Base-by-base conservation (phyloP, 2,888 invertebrate species). In the Operophtera brumata region DNA sequence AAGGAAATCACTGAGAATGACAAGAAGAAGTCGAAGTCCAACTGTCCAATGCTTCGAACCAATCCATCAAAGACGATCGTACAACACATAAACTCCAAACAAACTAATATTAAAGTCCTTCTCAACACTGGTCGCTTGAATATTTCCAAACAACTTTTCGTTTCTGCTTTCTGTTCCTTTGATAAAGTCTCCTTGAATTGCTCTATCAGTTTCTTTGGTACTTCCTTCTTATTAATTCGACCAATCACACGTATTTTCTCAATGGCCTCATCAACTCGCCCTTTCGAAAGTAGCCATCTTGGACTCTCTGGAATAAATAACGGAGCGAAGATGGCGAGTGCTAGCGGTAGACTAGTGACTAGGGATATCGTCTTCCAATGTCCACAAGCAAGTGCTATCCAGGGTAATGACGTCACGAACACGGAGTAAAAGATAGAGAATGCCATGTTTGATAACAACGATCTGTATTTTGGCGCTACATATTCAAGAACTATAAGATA, bases 401-500 rank as follows among this genome's bases (percentile, higher is more conserved):
- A 84, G 0, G 84, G 84, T 11, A 84, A 55, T 4, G 66, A 39
- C 13, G 74, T 75, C 9, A 68, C 74, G 12, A 73, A 66, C 34
- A 70, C 43, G 14, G 77, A 68, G 52, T 82, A 84, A 65, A 83
- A 84, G 43, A 76, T 40, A 53, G 76, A 77, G 55, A 83, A 80
- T 6, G 83, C 67, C 54, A 75, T 50, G 54, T 81, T 82, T 4
- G 81, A 69, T 39, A 83, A 58, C 5, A 82, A 39, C 11, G 80
- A 76, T 62, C 81, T 79, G 52, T 84, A 81, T 43, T 72, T 81
- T 34, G 84, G 84, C 9, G 79, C 78, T 2, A 78, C 71, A 44
- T 82, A 84, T 66, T 84, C 84, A 36, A 84, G 64, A 11, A 82
- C 70, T 1, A 83, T 59, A 1, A 83, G 69, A 54, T 81, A 84